Evolutionary conservation across 2,113 vertebrate genomes (phyloP).

Genomic region (Chloebia gouldiae): DNA sequence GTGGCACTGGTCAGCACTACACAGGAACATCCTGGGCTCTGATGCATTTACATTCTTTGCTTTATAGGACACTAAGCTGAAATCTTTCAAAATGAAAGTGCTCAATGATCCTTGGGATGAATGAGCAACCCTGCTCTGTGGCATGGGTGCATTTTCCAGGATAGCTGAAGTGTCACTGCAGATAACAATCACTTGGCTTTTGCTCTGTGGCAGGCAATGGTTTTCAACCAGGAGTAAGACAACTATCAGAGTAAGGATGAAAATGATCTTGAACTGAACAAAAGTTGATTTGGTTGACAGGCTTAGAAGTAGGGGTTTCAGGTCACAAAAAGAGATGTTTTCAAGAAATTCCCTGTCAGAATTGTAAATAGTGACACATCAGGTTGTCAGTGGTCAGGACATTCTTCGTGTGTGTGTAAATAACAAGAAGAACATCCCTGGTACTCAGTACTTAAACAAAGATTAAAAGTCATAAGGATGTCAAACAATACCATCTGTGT

Average conservation of each 20-base stretch:
- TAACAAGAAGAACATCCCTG: not conserved
- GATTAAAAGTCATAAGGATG: not conserved
- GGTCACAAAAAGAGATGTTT: not conserved
- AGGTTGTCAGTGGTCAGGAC: not conserved
- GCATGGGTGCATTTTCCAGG: not conserved
- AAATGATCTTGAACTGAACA: not conserved
- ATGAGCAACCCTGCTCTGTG: not conserved
- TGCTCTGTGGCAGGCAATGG: not conserved
- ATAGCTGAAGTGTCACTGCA: not conserved
- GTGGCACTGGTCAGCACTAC: not conserved
- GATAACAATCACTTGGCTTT: not conserved
- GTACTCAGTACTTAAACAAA: not conserved
- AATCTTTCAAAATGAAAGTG: not conserved
- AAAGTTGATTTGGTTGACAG: not conserved
- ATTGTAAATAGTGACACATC: not conserved
- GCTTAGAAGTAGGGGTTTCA: not conserved
- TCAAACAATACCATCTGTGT: not conserved
- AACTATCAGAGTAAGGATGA: not conserved
- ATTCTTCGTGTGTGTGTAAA: not conserved
- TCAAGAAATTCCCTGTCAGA: not conserved
- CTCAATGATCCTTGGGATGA: not conserved
- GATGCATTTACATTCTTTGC: not conserved
- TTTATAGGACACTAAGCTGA: not conserved
- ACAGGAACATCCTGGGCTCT: not conserved
- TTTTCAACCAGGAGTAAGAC: not conserved